Evolutionary conservation across 2,797 vertebrate genomes (phyloP), one percentile per base, ranked within the genome.

Genomic region (Cercopithecus mitis): DNA sequence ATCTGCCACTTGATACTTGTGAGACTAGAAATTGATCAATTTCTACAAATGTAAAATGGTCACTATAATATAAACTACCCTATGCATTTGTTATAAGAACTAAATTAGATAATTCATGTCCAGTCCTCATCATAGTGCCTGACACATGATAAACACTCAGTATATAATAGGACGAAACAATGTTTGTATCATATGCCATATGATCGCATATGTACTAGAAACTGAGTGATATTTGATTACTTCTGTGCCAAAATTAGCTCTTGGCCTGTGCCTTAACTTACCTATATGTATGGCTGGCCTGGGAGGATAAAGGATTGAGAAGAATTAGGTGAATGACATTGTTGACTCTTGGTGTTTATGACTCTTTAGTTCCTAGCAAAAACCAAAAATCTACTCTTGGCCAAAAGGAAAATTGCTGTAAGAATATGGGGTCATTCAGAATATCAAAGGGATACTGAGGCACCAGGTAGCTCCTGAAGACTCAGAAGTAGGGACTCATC

Each of bases 171-270:
- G 3, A 52, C 1, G 0, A 12, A 91, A 27, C 0, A 20, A 77
- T 19, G 7, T 0, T 25, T 5, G 0, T 3, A 52, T 6, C 8
- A 47, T 47, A 36, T 33, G 15, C 1, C 36, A 10, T 12, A 91
- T 91, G 80, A 87, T 87, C 89, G 97, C 43, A 13, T 19, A 2
- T 17, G 22, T 0, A 72, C 0, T 55, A 15, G 43, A 39, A 82
- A 45, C 75, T n/a, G 1, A 1, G 12, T 17, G 7, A n/a, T 64
- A 15, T 47, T 58, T 39, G 58, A 61, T 45, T 77, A 64, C 47
- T 72, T 39, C 19, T 24, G 3, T 19, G 80, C 24, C 55, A n/a
- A 57, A 57, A 19, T 64, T 15, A 77, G 17, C n/a, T 41, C 57
- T 43, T 52, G 36, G 41, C 25, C 27, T n/a, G 10, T 70, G 72